Evolutionary conservation across 2,797 vertebrate genomes (phyloP).

Genomic region (Enteromius argenteus): DNA sequence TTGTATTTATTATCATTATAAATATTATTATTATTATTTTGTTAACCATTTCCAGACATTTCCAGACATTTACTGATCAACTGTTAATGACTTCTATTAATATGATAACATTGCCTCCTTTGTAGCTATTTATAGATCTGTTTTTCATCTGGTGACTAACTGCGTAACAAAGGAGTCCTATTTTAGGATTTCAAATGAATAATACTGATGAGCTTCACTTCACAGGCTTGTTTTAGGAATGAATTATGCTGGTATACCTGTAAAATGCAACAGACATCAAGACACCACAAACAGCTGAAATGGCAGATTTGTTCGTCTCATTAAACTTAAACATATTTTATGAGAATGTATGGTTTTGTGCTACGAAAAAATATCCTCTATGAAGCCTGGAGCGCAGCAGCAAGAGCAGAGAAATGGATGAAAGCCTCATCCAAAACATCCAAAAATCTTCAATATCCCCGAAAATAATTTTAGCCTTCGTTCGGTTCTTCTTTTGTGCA

Average conservation of each 20-base stretch:
- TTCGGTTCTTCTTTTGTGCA: not conserved
- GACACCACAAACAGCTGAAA: constrained; percentile 2
- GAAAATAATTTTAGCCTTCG: constrained; percentile 21
- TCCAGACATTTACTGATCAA: not conserved
- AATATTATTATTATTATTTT: not conserved
- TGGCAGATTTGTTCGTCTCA: not conserved
- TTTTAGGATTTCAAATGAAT: not conserved
- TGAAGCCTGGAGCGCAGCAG: constrained; percentile 15
- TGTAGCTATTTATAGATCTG: not conserved
- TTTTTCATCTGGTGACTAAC: constrained; percentile 3
- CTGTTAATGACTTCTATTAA: constrained; percentile 9
- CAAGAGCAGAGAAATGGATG: constrained; percentile 3
- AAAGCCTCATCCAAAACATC: constrained; percentile 16
- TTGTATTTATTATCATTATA: not conserved
- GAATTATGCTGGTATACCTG: not conserved
- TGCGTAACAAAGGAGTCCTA: not conserved
- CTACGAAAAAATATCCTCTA: constrained; percentile 40
- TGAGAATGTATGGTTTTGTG: not conserved
- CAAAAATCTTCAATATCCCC: constrained; percentile 2
- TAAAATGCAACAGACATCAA: constrained; percentile 13
- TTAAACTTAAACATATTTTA: not conserved
- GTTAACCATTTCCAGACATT: not conserved
- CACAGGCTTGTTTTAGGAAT: constrained; percentile 2
- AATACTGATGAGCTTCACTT: not conserved
- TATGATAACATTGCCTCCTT: not conserved